A percentile compares a stretch with the other conserved stretches of the same genome.
Conservation (phyloP, 2,888 invertebrate genomes). For the Scaptomyza caliginosa region DNA sequence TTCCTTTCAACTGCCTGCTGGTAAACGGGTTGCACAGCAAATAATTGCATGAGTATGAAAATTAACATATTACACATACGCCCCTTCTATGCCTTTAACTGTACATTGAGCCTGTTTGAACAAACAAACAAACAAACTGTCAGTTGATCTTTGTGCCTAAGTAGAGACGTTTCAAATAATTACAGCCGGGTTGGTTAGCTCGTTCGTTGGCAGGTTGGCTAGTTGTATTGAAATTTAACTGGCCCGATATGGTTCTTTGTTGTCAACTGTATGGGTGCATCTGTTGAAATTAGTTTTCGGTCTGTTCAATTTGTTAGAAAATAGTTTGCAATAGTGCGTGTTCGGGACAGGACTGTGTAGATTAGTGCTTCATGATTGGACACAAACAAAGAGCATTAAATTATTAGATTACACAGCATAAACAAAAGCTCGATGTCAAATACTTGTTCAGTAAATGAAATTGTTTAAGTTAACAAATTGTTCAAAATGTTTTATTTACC, state of each 20-base stretch:
- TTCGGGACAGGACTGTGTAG: constrained; percentile 17
- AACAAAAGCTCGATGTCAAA: background rate
- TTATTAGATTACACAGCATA: constrained; percentile 6
- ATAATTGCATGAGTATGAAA: constrained; percentile 51
- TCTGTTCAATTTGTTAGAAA: constrained; percentile 45
- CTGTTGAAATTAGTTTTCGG: constrained; percentile 31
- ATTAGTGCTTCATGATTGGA: constrained; percentile 25
- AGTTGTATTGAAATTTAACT: constrained; percentile 16
- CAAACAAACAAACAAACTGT: constrained; percentile 11
- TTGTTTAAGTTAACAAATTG: background rate
- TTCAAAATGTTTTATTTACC: background rate
- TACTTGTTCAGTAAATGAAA: background rate
- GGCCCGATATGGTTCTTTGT: constrained; percentile 6
- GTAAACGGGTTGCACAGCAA: background rate
- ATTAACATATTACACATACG: constrained; percentile 54
- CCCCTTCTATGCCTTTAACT: background rate
- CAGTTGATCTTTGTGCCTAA: constrained; percentile 11
- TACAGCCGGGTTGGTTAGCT: constrained; percentile 2
- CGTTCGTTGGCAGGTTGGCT: background rate
- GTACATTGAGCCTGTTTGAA: constrained; percentile 2
- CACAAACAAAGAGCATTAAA: constrained; percentile 24
- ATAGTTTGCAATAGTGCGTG: constrained; percentile 23
- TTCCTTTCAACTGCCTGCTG: background rate
- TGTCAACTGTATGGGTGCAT: constrained; percentile 12
- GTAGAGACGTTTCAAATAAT: constrained; percentile 41